Evolutionary conservation across 2,888 invertebrate genomes (phyloP).

Genomic region (Tachystola acroxantha): DNA sequence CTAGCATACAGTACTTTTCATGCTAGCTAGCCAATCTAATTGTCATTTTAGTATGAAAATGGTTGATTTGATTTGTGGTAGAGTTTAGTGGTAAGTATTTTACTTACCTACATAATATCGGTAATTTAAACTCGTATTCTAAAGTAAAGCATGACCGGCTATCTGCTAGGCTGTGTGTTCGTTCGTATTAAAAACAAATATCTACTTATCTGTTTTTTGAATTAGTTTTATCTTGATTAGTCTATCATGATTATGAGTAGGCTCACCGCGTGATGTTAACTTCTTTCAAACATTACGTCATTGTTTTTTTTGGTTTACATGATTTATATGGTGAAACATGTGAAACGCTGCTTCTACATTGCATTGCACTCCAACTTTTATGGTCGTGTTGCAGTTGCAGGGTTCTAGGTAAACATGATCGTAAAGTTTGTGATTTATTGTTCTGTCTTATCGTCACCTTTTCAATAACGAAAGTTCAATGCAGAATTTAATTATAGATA

Average conservation of each 20-base stretch:
- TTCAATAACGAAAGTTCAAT: conserved; percentile 26
- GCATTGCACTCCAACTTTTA: conserved; percentile 3
- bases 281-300: conserved; percentile 16
- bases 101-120: no score
- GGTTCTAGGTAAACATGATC: conserved; percentile 29
- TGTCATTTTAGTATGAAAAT: no score
- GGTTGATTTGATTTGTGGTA: no score
- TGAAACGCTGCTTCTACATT: neutral
- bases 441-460: conserved; percentile 39
- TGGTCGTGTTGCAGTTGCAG: conserved; percentile 2
- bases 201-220: conserved; percentile 3
- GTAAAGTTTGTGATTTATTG: conserved; percentile 49
- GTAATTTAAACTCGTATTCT: no score
- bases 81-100: no score
- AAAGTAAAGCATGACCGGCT: no score
- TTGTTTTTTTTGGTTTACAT: conserved; percentile 14
- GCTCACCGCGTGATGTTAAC: conserved; percentile 1
- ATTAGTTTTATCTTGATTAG: conserved; percentile 8
- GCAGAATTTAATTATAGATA: conserved; percentile 30
- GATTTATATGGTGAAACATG: conserved; percentile 1
- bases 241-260: conserved; percentile 4
- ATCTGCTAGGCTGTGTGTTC: no score
- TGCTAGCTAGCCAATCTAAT: no score
- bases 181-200: no score
- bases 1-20: no score